These are phyloP conservation scores for Epinephelus awoara DNA, from an alignment of 2,797 vertebrate genomes.

Conservation along the genomic window DNA sequence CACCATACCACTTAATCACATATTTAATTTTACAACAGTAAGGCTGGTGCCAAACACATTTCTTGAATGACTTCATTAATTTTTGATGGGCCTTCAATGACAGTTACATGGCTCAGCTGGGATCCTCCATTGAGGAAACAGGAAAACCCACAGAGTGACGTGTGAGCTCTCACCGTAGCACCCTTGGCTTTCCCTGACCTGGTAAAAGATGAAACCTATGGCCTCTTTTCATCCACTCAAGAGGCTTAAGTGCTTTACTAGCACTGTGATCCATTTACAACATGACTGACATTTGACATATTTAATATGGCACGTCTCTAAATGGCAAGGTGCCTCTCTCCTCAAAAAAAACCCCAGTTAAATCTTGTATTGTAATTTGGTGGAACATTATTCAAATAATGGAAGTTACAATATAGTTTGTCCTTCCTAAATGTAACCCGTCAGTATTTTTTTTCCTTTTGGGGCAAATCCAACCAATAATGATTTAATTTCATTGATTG, in stretches of 20 bases:
- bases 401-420: background rate
- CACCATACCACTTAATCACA: background rate
- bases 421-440: background rate
- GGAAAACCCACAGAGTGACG: slow-evolving; percentile 33
- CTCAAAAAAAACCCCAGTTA: background rate
- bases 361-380: background rate
- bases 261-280: slow-evolving; percentile 68
- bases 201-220: slow-evolving; percentile 51
- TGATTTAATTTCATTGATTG: background rate
- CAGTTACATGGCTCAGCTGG: slow-evolving; percentile 17
- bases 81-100: background rate
- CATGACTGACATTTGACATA: slow-evolving; percentile 46
- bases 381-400: background rate
- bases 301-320: slow-evolving; percentile 2
- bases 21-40: background rate
- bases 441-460: background rate
- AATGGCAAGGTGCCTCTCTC: background rate
- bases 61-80: background rate
- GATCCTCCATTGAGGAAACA: slow-evolving; percentile 20
- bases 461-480: background rate
- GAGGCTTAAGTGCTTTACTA: slow-evolving; percentile 67
- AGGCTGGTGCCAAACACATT: background rate
- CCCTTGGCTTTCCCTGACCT: slow-evolving; percentile 51
- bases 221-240: slow-evolving; percentile 65
- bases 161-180: slow-evolving; percentile 40